These are phyloP conservation scores for Dasypolia templi DNA, from an alignment of 2,888 invertebrate genomes.

Conservation along the genomic window DNA sequence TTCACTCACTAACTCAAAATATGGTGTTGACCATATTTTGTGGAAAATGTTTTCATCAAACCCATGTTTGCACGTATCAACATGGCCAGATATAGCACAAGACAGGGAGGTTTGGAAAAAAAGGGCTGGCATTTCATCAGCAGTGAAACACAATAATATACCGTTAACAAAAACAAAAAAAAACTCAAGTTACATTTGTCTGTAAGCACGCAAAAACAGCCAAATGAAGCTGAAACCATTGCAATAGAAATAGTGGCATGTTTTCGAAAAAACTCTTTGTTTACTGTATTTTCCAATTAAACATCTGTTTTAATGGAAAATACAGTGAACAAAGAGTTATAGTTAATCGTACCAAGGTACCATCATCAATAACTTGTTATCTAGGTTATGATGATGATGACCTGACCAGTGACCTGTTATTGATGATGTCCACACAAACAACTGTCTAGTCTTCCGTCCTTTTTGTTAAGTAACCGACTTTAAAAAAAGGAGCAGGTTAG, in stretches of 20 bases:
- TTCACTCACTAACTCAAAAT: neutral
- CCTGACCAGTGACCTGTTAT: too few relatives aligned
- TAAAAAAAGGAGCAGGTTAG: neutral
- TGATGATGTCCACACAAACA: neutral
- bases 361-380: too few relatives aligned
- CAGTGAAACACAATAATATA: neutral
- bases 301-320: constrained; percentile 30
- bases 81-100: neutral
- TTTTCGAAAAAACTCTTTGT: constrained; percentile 15
- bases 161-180: neutral
- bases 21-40: too few relatives aligned
- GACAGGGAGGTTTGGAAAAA: neutral
- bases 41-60: neutral
- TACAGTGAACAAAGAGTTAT: too few relatives aligned
- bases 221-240: constrained; percentile 5
- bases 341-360: neutral
- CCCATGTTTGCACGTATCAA: neutral
- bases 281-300: constrained; percentile 31
- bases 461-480: too few relatives aligned
- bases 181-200: neutral
- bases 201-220: constrained; percentile 12
- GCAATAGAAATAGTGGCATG: constrained; percentile 1
- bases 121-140: neutral
- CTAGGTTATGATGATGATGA: too few relatives aligned
- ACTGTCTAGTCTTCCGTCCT: neutral